Evolutionary conservation across 2,888 invertebrate species (phyloP), one percentile per base, ranked within the genome.

Genomic region (Parelbella ahira): DNA sequence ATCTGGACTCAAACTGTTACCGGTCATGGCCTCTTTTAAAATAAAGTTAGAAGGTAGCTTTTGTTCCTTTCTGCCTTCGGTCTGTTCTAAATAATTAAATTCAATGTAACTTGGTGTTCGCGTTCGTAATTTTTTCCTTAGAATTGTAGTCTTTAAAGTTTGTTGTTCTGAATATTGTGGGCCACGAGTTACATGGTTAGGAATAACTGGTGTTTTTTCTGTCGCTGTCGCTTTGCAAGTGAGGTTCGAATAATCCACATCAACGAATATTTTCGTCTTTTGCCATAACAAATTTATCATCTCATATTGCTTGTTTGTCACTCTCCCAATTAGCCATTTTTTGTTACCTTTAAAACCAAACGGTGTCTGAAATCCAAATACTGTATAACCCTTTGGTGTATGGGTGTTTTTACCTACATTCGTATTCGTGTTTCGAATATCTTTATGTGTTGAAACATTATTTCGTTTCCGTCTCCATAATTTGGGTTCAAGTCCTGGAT

Each of bases 61-160:
- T 15, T 24, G 36, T 37, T 38, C 39, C 1, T 44, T 4, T 29
- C 39, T 50, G 5, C 68, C 60, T 34, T 65, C 57, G 15, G 47
- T 49, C 33, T 78, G 69, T 47, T 82, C 76, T 42, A 75, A 62
- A 55, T 83, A 84, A 57, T 82, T 75, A 60, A 84, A 84, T 56
- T 84, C 83, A 36, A 83, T 82, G 29, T 59, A 75, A 58, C 80
- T 82, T 1, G 73, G 60, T 6, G 78, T 81, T 2, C 65, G 51
- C 3, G 59, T 37, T 23, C 50, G 56, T 4, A 43, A 8, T 19
- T 29, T 43, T 11, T 11, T 9, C 5, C 11, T 1, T 10, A 8
- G n/a, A 8, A 27, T 23, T 4, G 23, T 12, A 12, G 29, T 13
- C 24, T 18, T 4, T 18, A 2, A n/a, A 11, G n/a, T 1, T 9